Percentiles rank a stretch among this genome's conserved stretches.
phyloP scores from a whole-genome alignment of 2,888 invertebrate species.

The Sepiola atlantica region DNA sequence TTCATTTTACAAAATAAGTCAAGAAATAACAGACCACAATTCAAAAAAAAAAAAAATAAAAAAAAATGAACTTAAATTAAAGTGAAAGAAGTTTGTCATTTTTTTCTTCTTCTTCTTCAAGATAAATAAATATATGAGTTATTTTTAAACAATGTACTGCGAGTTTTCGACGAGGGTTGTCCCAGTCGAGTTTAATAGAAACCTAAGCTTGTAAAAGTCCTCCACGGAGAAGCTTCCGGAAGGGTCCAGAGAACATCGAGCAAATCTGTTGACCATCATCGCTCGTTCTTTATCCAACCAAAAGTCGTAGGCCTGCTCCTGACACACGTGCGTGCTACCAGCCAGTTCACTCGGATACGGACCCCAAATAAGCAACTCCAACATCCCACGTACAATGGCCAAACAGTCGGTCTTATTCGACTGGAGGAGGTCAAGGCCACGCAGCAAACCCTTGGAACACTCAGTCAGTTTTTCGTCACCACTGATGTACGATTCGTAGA shows the following conservation, averaged over 20 bases:
- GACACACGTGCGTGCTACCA: slow-evolving; percentile 10
- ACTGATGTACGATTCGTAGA: slow-evolving; percentile 38
- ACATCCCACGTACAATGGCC: slow-evolving; percentile 64
- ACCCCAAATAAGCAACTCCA: slow-evolving; percentile 68
- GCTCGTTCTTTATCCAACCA: slow-evolving; percentile 68
- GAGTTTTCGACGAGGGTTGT: slow-evolving; percentile 65
- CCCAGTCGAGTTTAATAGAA: slow-evolving; percentile 67
- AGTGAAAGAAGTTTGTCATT: background rate
- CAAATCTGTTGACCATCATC: slow-evolving; percentile 60
- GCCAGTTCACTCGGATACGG: slow-evolving; percentile 53
- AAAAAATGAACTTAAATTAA: background rate
- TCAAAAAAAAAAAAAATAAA: background rate
- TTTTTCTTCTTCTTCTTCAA: background rate
- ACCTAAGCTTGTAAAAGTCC: slow-evolving; percentile 69
- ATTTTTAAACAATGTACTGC: slow-evolving; percentile 48
- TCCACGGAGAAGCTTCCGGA: slow-evolving; percentile 59
- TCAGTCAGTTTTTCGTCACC: slow-evolving; percentile 42
- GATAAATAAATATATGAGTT: background rate
- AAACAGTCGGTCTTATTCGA: slow-evolving; percentile 62
- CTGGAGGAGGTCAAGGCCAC: slow-evolving; percentile 55
- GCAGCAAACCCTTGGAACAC: slow-evolving; percentile 39
- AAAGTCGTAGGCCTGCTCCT: slow-evolving; percentile 63
- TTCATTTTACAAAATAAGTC: background rate
- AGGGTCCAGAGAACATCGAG: slow-evolving; percentile 55
- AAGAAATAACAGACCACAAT: background rate